Evolutionary conservation across 2,888 invertebrate species (phyloP), one percentile per base, ranked within the genome.

Genomic region (Drosophila recens): DNA sequence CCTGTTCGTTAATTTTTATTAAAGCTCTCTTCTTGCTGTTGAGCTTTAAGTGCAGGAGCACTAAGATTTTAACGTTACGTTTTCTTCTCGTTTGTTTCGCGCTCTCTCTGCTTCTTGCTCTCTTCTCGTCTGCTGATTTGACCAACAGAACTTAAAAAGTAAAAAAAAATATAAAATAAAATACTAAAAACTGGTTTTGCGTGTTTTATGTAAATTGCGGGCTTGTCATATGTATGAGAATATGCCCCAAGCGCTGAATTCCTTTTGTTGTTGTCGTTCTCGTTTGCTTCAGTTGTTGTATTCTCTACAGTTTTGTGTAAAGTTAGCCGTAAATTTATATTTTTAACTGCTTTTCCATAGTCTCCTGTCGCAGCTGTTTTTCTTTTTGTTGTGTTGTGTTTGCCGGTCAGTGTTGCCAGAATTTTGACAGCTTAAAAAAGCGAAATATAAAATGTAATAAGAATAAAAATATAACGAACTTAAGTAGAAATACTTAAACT

Each of bases 151-250:
- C 54, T 83, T 57, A 67, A 72, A 72, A 66, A 74, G 5, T 30
- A 8, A 59, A 51, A 59, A 67, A 67, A 66, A 57, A 17, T 17
- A 59, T 66, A 67, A 66, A 57, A 17, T 17, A 59, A 75, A 64
- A 61, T 67, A 68, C 68, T 51, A 57, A 73, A 87, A 89, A 90
- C 90, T 77, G 90, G 90, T 90, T 90, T 82, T 78, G 88, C 84
- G 80, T 82, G 87, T 90, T 91, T 90, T 88, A 91, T 91, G 90
- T 91, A 90, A 91, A 90, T 91, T 80, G 86, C 62, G 64, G 63
- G 52, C 45, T 77, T 76, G 85, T 81, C 87, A 73, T 71, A 74
- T 80, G 86, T 71, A 74, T 80, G 86, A 73, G 78, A 69, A 15
- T 27, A 36, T 43, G 69, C 75, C 66, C 49, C 68, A 74, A 86